phyloP scores from a whole-genome alignment of 2,113 vertebrate genomes.

The Acinonyx jubatus region DNA sequence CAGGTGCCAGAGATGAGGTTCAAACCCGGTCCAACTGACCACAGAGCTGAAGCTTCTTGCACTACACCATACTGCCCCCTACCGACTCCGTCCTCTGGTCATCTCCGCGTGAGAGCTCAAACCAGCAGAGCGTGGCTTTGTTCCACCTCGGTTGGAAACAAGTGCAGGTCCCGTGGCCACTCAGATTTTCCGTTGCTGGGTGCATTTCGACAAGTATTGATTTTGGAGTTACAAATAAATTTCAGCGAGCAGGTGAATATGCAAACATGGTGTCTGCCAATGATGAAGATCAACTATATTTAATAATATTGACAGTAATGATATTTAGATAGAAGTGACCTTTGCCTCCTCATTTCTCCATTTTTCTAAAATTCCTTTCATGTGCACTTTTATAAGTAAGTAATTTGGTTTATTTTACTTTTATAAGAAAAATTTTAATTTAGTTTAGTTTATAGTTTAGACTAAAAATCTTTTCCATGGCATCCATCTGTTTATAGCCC shows the following conservation, averaged over 20 bases:
- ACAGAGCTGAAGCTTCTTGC: background rate
- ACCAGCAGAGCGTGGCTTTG: background rate
- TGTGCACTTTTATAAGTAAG: background rate
- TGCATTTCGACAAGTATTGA: background rate
- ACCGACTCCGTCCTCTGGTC: background rate
- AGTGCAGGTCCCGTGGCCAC: background rate
- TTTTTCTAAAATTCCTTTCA: background rate
- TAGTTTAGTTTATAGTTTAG: no score
- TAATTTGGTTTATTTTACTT: no score
- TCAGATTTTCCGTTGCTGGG: background rate
- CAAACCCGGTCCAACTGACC: background rate
- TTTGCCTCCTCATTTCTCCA: background rate
- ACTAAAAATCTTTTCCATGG: background rate
- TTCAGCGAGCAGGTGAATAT: background rate
- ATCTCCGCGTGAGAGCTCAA: background rate
- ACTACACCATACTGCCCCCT: background rate
- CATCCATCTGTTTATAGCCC: background rate
- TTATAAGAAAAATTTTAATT: no score
- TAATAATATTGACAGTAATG: background rate
- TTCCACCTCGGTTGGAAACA: background rate
- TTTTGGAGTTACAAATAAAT: background rate
- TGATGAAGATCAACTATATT: background rate
- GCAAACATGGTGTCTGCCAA: background rate
- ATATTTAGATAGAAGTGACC: background rate
- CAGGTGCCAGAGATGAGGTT: background rate